These are phyloP conservation scores for silkworm (Bombyx mori) DNA, from an alignment of 1,140 invertebrate species.

Conservation along the genomic window ASM3026992v2 NC_085114.1:576501-577000, in stretches of 20 bases:
- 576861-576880: too few species aligned
- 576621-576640: conserved; percentile 72
- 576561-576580: conserved; percentile 15
- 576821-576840: background rate
- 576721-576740: conserved; percentile 20
- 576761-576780: conserved; percentile 30
- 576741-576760: conserved; percentile 34
- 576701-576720: conserved; percentile 32
- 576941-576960: too few species aligned
- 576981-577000: too few species aligned
- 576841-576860: too few species aligned
- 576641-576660: conserved; percentile 70
- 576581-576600: conserved; percentile 23
- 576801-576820: background rate
- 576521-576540: too few species aligned
- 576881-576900: too few species aligned
- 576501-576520: too few species aligned
- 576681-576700: conserved; percentile 73
- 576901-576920: too few species aligned
- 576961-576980: too few species aligned
- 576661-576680: conserved; percentile 70
- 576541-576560: too few species aligned
- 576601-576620: conserved; percentile 67
- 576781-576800: too few species aligned
- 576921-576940: too few species aligned